Evolutionary conservation across 1,140 invertebrate genomes (phyloP).

Genomic region (Halyomorpha halys): DNA sequence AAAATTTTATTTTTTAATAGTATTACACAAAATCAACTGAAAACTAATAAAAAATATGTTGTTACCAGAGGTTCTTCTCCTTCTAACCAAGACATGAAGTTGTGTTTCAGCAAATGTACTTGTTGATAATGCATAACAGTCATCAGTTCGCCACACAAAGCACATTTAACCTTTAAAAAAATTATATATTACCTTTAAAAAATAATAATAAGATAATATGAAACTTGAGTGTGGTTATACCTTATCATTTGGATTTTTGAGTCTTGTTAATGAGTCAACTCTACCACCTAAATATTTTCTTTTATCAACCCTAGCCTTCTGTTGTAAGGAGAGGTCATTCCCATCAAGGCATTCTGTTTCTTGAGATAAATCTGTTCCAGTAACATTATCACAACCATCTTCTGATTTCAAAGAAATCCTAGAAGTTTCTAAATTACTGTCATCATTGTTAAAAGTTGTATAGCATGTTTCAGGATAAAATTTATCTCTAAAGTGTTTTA

Average conservation of each 20-base stretch:
- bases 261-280: not conserved
- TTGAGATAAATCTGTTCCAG: too few species aligned
- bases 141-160: conserved; percentile 35
- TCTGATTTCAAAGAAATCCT: not conserved
- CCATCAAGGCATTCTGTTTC: too few species aligned
- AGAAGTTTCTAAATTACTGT: not conserved
- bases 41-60: not conserved
- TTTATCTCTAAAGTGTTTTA: not conserved
- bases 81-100: conserved; percentile 40
- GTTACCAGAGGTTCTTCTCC: conserved; percentile 36
- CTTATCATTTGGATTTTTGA: conserved; percentile 1
- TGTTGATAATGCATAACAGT: conserved; percentile 36
- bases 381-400: too few species aligned
- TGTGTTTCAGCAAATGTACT: conserved; percentile 41
- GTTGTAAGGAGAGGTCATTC: too few species aligned
- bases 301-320: not conserved
- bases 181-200: not conserved
- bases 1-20: too few species aligned
- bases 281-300: not conserved
- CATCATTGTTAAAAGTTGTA: too few species aligned
- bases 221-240: not conserved
- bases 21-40: not conserved
- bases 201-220: too few species aligned
- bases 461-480: too few species aligned
- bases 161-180: conserved; percentile 34